Base-by-base conservation (phyloP, 2,797 vertebrate genomes). In the Thunnus albacares region DNA sequence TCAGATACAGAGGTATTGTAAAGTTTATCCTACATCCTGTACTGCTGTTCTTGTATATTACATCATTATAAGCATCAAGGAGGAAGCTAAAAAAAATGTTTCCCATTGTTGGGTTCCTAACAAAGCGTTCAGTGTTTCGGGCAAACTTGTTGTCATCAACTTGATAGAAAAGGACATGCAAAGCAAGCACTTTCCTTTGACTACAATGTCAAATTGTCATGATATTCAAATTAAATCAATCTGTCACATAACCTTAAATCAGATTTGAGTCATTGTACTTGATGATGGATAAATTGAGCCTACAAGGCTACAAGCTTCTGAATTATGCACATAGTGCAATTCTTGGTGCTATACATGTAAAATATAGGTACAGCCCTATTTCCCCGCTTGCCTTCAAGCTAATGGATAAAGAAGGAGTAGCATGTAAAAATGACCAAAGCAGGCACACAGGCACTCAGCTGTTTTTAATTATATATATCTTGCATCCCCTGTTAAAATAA, bases 391-490 rank as follows among this genome's bases (percentile, higher is more conserved):
- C 45, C 63, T 80, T 22, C 15, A 56, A 81, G 81, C 83, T 87
- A 82, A 93, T 90, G 82, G 83, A 86, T 17, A 41, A 38, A 55
- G 79, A 83, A 72, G 69, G 51, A 83, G 79, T 49, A 58, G 49
- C 30, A 75, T 22, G 43, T 28, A 76, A 82, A 83, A 81, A 88
- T 77, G 77, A 83, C 89, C 80, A 71, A 68, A 83, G 65, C 58
- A 82, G 66, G 71, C 76, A 71, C 79, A 86, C 53, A 77, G 77
- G 90, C 93, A 94, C 93, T 94, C 92, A 85, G 87, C 53, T 81
- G 83, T 81, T 93, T 94, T 95, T 93, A 94, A 95, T 95, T 94
- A 94, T 94, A 92, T 79, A 94, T 95, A 89, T 78, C 85, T 87
- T 86, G 78, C 79, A 63, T 84, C 73, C 71, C 30, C 71, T 80